Percentiles rank a stretch among this genome's conserved stretches.
Conservation (phyloP, 2,888 invertebrate species). For the Eupithecia centaureata region DNA sequence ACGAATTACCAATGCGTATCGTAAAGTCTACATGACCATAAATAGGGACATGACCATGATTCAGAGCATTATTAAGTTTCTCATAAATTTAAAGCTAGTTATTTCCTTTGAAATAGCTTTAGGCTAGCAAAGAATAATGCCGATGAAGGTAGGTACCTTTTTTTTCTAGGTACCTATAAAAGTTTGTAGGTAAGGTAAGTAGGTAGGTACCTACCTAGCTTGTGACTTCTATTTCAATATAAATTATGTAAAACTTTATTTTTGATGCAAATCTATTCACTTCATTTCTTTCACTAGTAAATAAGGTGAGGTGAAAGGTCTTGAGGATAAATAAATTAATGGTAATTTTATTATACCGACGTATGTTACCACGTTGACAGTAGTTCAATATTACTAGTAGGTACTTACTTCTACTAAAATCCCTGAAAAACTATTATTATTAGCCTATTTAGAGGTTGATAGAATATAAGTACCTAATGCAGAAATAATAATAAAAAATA, state of each 20-base stretch:
- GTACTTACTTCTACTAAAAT: too few species aligned
- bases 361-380: neutral
- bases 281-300: conserved; percentile 42
- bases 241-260: conserved; percentile 2
- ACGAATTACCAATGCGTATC: too few species aligned
- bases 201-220: too few species aligned
- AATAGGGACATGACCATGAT: neutral
- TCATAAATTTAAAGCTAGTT: too few species aligned
- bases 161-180: too few species aligned
- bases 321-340: conserved; percentile 47
- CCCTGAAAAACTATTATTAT: too few species aligned
- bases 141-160: too few species aligned
- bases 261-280: conserved; percentile 30
- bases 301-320: conserved; percentile 53
- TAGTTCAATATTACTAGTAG: too few species aligned
- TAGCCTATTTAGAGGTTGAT: too few species aligned
- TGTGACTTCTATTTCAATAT: neutral
- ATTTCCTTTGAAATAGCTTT: neutral
- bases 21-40: neutral
- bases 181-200: neutral
- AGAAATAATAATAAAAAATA: too few species aligned
- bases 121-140: too few species aligned
- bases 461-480: too few species aligned
- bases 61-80: neutral
- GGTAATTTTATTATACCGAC: neutral